phyloP scores from a whole-genome alignment of 2,888 invertebrate species.

The Candidula unifasciata region DNA sequence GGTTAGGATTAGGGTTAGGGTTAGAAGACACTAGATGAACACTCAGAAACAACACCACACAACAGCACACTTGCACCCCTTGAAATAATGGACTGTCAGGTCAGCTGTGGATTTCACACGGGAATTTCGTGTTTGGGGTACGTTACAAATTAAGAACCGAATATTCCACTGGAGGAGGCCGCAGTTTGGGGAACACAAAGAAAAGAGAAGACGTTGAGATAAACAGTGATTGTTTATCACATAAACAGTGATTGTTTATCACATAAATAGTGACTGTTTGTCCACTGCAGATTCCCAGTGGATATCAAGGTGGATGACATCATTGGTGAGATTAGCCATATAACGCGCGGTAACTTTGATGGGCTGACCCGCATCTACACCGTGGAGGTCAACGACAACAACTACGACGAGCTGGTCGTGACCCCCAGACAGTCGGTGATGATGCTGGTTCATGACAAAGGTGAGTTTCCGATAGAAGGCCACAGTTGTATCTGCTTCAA shows the following conservation, averaged over 20 bases:
- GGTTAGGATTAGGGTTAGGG: too few species aligned
- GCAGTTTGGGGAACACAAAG: too few species aligned
- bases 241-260: neutral
- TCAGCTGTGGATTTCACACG: too few species aligned
- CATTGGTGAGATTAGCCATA: constrained; percentile 53
- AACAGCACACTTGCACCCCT: too few species aligned
- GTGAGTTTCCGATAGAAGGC: constrained; percentile 29
- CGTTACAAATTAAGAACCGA: too few species aligned
- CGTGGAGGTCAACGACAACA: constrained; percentile 53
- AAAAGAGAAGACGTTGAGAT: too few species aligned
- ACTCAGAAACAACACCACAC: too few species aligned
- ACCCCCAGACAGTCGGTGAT: constrained; percentile 55
- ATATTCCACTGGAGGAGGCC: too few species aligned
- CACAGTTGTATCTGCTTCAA: too few species aligned
- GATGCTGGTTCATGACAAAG: constrained; percentile 55
- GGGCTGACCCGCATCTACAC: constrained; percentile 54
- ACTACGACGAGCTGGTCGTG: constrained; percentile 55
- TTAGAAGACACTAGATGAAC: too few species aligned
- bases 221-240: neutral
- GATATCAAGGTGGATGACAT: constrained; percentile 60
- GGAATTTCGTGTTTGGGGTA: too few species aligned
- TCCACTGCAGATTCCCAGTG: constrained; percentile 49
- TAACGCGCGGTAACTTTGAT: constrained; percentile 57
- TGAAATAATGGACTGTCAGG: too few species aligned
- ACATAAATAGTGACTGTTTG: neutral